Base-by-base conservation (phyloP, 2,797 vertebrate species). In the Capromys pilorides region DNA sequence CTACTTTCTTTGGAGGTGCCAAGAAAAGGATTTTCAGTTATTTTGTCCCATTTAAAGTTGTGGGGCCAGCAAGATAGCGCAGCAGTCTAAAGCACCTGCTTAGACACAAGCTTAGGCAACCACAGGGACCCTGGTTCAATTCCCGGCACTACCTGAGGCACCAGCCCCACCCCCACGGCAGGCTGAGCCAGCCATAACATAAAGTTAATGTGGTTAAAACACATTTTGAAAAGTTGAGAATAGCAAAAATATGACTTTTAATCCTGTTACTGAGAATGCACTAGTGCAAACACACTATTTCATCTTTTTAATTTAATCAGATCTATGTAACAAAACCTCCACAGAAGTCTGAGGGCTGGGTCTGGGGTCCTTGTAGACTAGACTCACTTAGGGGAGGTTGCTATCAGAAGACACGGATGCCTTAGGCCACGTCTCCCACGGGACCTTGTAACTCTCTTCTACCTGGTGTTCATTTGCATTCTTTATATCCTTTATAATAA, bases 21-120 rank as follows among this genome's bases (percentile, higher is more conserved):
- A 96, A 95, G 59, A 45, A 88, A 92, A 91, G 75, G 61, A 93
- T 82, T 92, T 94, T 87, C 49, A 90, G 45, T 92, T 94, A 41
- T 87, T 73, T 71, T 87, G 80, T 22, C 18, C 1, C 7, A 92
- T 57, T 90, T n/a, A 79, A 95, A 96, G 45, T 45, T 45, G 8
- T 45, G 45, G 45, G 45, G 45, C 45, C 45, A 45, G 8, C 45
- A 45, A 45, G 45, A 45, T 45, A 45, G 45, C 45, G 4, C 45
- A 45, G 45, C 8, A 45, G 45, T 45, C 45, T 45, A 45, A 45
- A 45, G 45, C 8, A 8, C 8, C 4, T 45, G 45, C 45, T 45
- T 45, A 45, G 45, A 8, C 45, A 8, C 45, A 45, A 45, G 45
- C 45, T 45, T 45, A 45, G 45, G 45, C 45, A 45, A 45, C 45